Evolutionary conservation across 2,113 vertebrate genomes (phyloP).

Genomic region (Anolis carolinensis): DNA sequence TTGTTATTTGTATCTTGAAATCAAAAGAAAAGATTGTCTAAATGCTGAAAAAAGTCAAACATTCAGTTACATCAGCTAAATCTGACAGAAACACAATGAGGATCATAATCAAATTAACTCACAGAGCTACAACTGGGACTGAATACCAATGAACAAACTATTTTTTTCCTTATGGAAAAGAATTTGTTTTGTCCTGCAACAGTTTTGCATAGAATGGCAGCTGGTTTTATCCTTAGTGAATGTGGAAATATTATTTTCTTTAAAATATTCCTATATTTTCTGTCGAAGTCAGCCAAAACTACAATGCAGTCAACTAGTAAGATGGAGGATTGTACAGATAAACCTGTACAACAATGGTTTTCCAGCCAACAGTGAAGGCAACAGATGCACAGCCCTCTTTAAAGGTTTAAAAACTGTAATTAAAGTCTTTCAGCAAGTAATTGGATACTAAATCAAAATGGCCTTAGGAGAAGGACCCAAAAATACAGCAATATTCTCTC

Average conservation of each 20-base stretch:
- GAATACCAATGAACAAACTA: background rate
- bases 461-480: no score
- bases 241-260: background rate
- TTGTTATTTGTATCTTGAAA: constrained; percentile 3
- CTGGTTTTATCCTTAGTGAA: background rate
- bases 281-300: background rate
- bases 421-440: no score
- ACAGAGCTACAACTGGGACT: background rate
- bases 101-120: constrained; percentile 12
- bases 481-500: no score
- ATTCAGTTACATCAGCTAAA: background rate
- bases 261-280: background rate
- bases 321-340: background rate
- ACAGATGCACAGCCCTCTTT: no score
- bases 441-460: no score
- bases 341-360: no score
- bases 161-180: constrained; percentile 1
- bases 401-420: no score
- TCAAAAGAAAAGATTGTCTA: background rate
- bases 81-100: background rate
- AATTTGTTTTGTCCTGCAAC: background rate
- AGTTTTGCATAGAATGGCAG: constrained; percentile 14
- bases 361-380: no score
- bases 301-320: background rate
- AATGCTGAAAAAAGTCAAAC: no score